These are phyloP conservation scores for Glossosoma conforme DNA, from an alignment of 1,140 invertebrate species.

Conservation along the genomic window DNA sequence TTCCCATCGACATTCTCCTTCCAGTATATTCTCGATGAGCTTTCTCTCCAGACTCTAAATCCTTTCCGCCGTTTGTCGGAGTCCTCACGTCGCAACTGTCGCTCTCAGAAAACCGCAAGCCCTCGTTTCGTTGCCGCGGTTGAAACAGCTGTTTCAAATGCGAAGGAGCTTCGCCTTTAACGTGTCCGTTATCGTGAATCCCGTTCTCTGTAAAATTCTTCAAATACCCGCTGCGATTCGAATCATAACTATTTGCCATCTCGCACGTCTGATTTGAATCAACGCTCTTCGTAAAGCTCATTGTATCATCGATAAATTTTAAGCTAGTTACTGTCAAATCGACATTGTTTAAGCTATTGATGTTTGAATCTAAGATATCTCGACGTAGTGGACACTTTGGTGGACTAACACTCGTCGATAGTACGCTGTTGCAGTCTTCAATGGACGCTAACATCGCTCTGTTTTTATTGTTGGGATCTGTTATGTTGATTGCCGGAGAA, in stretches of 20 bases:
- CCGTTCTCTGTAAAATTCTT: slow-evolving; percentile 47
- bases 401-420: slow-evolving; percentile 46
- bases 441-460: slow-evolving; percentile 44
- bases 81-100: not conserved
- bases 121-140: slow-evolving; percentile 11
- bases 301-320: slow-evolving; percentile 55
- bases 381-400: slow-evolving; percentile 42
- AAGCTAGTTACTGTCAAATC: slow-evolving; percentile 57
- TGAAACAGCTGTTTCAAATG: slow-evolving; percentile 25
- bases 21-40: slow-evolving; percentile 12
- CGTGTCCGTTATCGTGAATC: slow-evolving; percentile 27
- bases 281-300: slow-evolving; percentile 48
- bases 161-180: slow-evolving; percentile 18
- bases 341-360: slow-evolving; percentile 47
- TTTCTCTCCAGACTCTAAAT: not conserved
- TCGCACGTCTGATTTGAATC: slow-evolving; percentile 45
- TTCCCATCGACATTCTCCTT: slow-evolving; percentile 27
- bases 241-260: slow-evolving; percentile 48
- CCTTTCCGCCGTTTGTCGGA: slow-evolving; percentile 7
- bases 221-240: slow-evolving; percentile 43
- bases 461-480: slow-evolving; percentile 42
- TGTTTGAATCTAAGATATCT: slow-evolving; percentile 26
- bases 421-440: slow-evolving; percentile 46
- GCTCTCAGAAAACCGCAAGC: not conserved
- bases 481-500: slow-evolving; percentile 34